Evolutionary conservation across 2,113 vertebrate genomes (phyloP), one percentile per base, ranked within the genome.

Genomic region (Pelodiscus sinensis): DNA sequence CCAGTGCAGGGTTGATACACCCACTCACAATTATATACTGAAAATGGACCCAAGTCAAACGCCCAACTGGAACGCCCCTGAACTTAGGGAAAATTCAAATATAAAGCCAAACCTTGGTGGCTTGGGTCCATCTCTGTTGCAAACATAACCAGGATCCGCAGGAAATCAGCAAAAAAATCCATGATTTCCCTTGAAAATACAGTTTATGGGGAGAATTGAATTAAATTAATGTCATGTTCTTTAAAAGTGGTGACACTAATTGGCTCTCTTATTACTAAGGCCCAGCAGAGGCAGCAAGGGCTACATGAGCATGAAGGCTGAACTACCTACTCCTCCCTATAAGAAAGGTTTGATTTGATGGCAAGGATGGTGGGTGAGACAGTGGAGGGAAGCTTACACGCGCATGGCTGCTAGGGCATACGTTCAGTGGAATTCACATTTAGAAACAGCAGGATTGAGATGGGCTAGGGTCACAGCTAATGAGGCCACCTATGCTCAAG

Each of bases 241-340:
- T 90, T 79, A 80, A 91, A 71, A 88, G 73, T 2, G 73, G 91
- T 85, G 87, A 25, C 52, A 88, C 86, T 88, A 94, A 95, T 90
- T 91, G 58, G 78, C 73, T 92, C 88, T 77, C 89, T 81, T 91
- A 93, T 87, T 88, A 95, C 78, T 88, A 52, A 87, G 80, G 25
- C 86, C 86, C 86, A 88, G 91, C 88, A 85, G 92, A 88, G n/a
- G 73, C 6, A 90, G 82, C 19, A 83, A 87, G 77, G 87, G 50
- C 50, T 22, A 15, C 80, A 62, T 0, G 15, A n/a, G 31, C 82
- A 54, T 5, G 55, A 82, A 89, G 54, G 6, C 62, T 57, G 57
- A 84, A 86, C 58, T 68, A 71, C 19, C 84, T 79, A 78, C 19
- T 18, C 25, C 58, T 82, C 56, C 78, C 14, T 16, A 60, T 29